phyloP scores from a whole-genome alignment of 2,797 vertebrate genomes.

The Spatula versicolor region DNA sequence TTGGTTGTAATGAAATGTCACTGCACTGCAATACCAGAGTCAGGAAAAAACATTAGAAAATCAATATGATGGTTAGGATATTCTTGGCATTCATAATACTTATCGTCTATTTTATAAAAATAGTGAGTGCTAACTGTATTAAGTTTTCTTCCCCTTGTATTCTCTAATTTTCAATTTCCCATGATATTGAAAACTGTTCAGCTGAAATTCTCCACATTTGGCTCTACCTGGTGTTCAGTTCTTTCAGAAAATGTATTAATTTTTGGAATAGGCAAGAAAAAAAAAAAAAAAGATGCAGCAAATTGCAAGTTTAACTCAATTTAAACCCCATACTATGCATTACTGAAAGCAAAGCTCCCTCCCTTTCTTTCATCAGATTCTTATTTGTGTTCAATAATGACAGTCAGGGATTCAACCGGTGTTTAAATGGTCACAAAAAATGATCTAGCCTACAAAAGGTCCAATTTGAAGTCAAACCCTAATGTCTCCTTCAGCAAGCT shows the following conservation, averaged over 20 bases:
- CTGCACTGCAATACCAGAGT: conserved; percentile 78
- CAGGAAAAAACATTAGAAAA: conserved; percentile 77
- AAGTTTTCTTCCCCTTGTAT: background rate
- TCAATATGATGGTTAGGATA: conserved; percentile 75
- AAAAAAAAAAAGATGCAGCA: conserved; percentile 3
- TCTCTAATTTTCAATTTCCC: conserved; percentile 3
- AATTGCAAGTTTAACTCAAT: background rate
- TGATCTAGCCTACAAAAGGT: background rate
- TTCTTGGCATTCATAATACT: conserved; percentile 75
- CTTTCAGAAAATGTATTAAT: background rate
- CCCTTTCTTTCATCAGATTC: background rate
- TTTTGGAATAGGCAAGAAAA: background rate
- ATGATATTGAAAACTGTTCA: background rate
- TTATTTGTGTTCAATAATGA: background rate
- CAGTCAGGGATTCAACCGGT: background rate
- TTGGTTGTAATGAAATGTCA: conserved; percentile 86
- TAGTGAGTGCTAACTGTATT: conserved; percentile 42
- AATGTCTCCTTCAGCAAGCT: background rate
- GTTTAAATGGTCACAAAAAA: background rate
- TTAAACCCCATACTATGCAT: background rate
- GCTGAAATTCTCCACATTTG: background rate
- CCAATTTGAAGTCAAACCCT: background rate
- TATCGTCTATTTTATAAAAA: conserved; percentile 60
- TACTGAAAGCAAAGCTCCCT: background rate
- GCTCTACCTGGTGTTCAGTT: background rate